A percentile compares a stretch with the other conserved stretches of the same genome.
Conservation (phyloP, 2,888 invertebrate genomes). For the Lamellibrachia satsuma region DNA sequence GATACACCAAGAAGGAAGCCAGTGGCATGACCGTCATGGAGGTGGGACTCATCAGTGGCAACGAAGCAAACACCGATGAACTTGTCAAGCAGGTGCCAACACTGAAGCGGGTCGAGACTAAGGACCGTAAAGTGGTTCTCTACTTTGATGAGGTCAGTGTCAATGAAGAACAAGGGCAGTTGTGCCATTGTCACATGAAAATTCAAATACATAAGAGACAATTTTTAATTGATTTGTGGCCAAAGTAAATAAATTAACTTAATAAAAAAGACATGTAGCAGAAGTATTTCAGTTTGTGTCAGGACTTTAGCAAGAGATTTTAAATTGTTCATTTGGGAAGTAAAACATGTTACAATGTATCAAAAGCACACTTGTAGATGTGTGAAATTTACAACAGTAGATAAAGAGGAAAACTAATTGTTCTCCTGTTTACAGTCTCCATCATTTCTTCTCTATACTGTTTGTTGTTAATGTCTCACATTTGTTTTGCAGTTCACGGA, state of each 20-base stretch:
- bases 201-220: no score
- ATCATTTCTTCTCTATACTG: background rate
- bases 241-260: no score
- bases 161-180: background rate
- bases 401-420: background rate
- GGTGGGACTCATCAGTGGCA: slow-evolving; percentile 21
- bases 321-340: no score
- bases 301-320: no score
- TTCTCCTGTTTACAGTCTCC: background rate
- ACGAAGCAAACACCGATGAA: background rate
- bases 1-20: background rate
- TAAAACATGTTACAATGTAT: no score
- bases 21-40: slow-evolving; percentile 26
- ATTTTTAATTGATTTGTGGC: no score
- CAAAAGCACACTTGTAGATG: no score
- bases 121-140: slow-evolving; percentile 35
- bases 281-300: no score
- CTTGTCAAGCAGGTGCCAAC: background rate
- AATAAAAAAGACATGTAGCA: no score
- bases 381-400: no score
- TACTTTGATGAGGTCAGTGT: slow-evolving; percentile 42
- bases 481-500: background rate
- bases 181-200: no score
- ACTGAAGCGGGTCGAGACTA: slow-evolving; percentile 38
- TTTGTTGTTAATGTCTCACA: background rate